Evolutionary conservation across 2,113 vertebrate species (phyloP).

Genomic region (Nanorana parkeri): DNA sequence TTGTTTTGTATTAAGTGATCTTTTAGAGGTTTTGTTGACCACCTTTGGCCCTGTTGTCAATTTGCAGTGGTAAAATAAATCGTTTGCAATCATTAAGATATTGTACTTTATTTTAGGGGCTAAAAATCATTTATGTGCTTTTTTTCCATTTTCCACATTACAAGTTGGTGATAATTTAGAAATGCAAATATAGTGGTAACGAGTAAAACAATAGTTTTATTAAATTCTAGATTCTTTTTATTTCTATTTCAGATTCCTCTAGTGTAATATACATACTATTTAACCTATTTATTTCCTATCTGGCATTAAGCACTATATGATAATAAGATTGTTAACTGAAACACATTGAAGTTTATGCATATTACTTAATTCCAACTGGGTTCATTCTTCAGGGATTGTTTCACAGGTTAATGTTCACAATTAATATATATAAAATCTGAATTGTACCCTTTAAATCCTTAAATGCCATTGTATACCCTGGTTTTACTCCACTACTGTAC

Average conservation of each 20-base stretch:
- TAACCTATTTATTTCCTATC: constrained; percentile 63
- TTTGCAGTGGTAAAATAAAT: too few species aligned
- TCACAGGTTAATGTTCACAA: constrained; percentile 66
- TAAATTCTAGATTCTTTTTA: neutral
- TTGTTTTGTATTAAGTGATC: too few species aligned
- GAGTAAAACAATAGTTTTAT: neutral
- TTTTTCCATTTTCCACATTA: neutral
- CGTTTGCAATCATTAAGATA: too few species aligned
- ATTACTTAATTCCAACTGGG: constrained; percentile 65
- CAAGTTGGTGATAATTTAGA: neutral
- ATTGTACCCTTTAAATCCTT: constrained; percentile 68
- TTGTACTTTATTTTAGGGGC: too few species aligned
- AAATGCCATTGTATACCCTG: constrained; percentile 1
- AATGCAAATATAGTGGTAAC: neutral
- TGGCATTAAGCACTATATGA: constrained; percentile 59
- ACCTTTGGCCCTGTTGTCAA: too few species aligned
- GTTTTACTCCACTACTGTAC: too few species aligned
- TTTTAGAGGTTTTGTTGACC: too few species aligned
- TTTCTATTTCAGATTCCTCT: constrained; percentile 16
- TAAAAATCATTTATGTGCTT: neutral
- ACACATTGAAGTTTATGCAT: constrained; percentile 65
- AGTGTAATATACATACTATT: constrained; percentile 41
- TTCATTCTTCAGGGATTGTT: constrained; percentile 65
- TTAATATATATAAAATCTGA: constrained; percentile 64
- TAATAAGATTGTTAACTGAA: constrained; percentile 68